These are phyloP conservation scores for Hesperophylax magnus DNA, from an alignment of 1,140 invertebrate species.

Conservation along the genomic window DNA sequence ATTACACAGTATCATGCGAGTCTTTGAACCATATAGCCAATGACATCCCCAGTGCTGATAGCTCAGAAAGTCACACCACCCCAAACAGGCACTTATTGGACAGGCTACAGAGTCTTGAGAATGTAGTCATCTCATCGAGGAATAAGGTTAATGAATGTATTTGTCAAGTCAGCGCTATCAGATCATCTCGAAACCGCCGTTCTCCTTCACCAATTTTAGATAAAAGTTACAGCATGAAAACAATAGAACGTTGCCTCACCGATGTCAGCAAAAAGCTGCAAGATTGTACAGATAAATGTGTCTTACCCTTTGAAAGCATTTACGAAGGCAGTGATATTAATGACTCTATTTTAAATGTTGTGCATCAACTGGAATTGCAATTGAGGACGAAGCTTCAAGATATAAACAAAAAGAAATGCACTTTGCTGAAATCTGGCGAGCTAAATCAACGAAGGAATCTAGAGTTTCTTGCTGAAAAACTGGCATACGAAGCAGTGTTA, in stretches of 20 bases:
- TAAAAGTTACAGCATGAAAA: constrained; percentile 72
- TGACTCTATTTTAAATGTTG: constrained; percentile 74
- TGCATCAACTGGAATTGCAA: constrained; percentile 76
- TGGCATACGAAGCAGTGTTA: constrained; percentile 82
- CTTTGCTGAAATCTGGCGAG: constrained; percentile 74
- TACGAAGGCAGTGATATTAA: constrained; percentile 66
- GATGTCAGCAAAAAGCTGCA: constrained; percentile 73
- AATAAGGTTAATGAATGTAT: constrained; percentile 70
- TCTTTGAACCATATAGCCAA: constrained; percentile 66
- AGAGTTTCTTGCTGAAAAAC: constrained; percentile 80
- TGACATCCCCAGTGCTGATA: constrained; percentile 63
- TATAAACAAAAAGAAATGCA: constrained; percentile 75
- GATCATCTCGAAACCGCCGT: constrained; percentile 69
- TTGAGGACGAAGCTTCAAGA: constrained; percentile 77
- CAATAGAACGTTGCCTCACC: constrained; percentile 73
- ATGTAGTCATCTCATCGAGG: constrained; percentile 71
- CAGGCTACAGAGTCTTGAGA: constrained; percentile 72
- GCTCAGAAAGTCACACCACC: constrained; percentile 60
- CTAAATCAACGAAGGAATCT: constrained; percentile 77
- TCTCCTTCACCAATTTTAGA: constrained; percentile 74
- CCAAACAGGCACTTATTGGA: constrained; percentile 71
- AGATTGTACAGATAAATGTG: constrained; percentile 72
- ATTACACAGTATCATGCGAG: constrained; percentile 70
- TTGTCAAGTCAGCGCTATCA: constrained; percentile 71
- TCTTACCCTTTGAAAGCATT: constrained; percentile 65